Evolutionary conservation across 2,888 invertebrate genomes (phyloP).

Genomic region (Clusia tigrina): DNA sequence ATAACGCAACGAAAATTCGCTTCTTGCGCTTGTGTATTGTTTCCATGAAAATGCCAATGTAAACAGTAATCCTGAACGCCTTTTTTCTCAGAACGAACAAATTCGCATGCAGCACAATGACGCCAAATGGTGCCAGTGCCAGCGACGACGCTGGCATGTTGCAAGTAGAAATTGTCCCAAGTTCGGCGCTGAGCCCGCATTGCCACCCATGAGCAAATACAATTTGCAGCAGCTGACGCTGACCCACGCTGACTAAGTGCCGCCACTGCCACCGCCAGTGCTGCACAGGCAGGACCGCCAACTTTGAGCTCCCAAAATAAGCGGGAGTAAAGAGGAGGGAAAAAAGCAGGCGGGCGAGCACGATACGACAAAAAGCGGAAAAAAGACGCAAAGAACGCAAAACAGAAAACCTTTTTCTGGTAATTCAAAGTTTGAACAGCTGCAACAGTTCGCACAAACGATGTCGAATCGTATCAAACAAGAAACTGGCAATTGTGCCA

Average conservation of each 20-base stretch:
- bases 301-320: conserved; percentile 8
- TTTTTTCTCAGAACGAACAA: neutral
- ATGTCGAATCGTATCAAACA: conserved; percentile 42
- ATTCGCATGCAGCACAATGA: conserved; percentile 30
- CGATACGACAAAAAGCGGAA: neutral
- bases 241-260: conserved; percentile 34
- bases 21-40: conserved; percentile 7
- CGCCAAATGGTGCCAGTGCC: conserved; percentile 38
- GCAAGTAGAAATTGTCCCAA: conserved; percentile 30
- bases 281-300: neutral
- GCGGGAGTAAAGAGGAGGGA: neutral
- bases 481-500: conserved; percentile 42
- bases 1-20: conserved; percentile 25
- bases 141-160: conserved; percentile 11
- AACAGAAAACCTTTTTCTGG: conserved; percentile 13
- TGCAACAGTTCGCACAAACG: conserved; percentile 46
- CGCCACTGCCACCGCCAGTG: neutral
- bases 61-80: conserved; percentile 30
- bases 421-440: conserved; percentile 46
- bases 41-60: conserved; percentile 29
- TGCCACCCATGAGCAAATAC: conserved; percentile 33
- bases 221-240: conserved; percentile 44
- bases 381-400: neutral
- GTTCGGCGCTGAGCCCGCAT: conserved; percentile 10
- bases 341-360: too few relatives aligned